Conservation (phyloP, 2,888 invertebrate genomes). For the Kuschelorhynchus macadamiae region DNA sequence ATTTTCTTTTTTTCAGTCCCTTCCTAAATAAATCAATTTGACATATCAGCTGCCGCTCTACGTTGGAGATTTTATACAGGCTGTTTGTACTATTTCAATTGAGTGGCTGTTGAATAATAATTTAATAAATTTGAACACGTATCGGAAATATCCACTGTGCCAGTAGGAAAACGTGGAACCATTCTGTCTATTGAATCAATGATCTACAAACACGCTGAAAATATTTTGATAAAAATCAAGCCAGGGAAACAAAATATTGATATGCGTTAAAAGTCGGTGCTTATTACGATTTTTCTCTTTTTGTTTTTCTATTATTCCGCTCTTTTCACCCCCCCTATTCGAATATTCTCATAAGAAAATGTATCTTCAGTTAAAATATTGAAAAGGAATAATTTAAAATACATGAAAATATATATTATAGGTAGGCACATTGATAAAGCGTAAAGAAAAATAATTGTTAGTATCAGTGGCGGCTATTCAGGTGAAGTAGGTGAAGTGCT, state of each 20-base stretch:
- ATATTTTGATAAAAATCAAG: constrained; percentile 75
- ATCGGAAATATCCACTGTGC: constrained; percentile 70
- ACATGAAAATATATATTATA: too few species aligned
- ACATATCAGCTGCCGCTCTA: constrained; percentile 70
- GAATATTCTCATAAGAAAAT: too few species aligned
- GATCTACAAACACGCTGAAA: constrained; percentile 75
- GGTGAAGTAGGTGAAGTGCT: too few species aligned
- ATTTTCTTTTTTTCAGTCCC: too few species aligned
- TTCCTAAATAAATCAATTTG: constrained; percentile 83
- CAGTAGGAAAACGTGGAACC: constrained; percentile 73
- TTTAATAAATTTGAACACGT: constrained; percentile 71
- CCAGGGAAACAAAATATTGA: constrained; percentile 70
- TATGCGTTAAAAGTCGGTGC: constrained; percentile 82
- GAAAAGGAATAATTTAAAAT: too few species aligned
- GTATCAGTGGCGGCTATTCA: too few species aligned
- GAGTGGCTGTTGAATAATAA: constrained; percentile 81
- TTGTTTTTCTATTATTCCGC: too few species aligned
- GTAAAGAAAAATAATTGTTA: too few species aligned
- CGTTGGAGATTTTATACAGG: constrained; percentile 70
- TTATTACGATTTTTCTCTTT: too few species aligned
- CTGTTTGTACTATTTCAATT: constrained; percentile 76
- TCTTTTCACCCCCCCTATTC: too few species aligned
- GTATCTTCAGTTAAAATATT: too few species aligned
- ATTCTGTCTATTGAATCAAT: constrained; percentile 77
- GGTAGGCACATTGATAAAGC: too few species aligned